Evolutionary conservation across 2,113 vertebrate genomes (phyloP), one percentile per base, ranked within the genome.

Genomic region (Haliaeetus leucogaster): DNA sequence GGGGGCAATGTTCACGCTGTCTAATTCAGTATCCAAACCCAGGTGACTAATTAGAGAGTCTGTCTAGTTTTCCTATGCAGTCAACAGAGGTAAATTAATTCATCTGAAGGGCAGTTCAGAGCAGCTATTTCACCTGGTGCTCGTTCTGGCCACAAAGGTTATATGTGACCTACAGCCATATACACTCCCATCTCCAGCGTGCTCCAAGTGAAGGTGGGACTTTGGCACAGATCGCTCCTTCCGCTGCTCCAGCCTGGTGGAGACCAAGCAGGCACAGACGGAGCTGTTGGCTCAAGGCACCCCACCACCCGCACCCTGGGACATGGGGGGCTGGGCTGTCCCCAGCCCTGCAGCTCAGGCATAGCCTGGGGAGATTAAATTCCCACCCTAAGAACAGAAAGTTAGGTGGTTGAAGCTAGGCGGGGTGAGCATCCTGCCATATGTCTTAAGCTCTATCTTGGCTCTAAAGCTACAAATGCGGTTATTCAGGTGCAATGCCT

Each of bases 311-410:
- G 50, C 18, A 40, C 25, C 21, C 73, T 0, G 7, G 45, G 36
- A 22, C 21, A 32, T 1, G 2, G 0, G 0, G 34, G 16, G 30
- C 61, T 43, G 72, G 9, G 29, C 38, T 81, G 48, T 80, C 16
- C 48, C 38, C n/a, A 67, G 40, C 68, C 16, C 2, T 3, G 59
- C 30, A 26, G n/a, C 72, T n/a, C 4, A 7, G 56, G 32, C 48
- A 58, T 9, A 40, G 66, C 43, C 65, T 23, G 6, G 30, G 30
- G 20, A 65, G 5, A 5, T 16, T 27, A 32, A 86, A 78, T 53
- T 62, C 23, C 15, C 5, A 2, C 43, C 53, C 59, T 15, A 53
- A 66, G 59, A 45, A 5, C 11, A n/a, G 19, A 17, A n/a, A 62
- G 9, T 52, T 45, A 36, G n/a, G 3, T 19, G 55, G 21, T 30